A percentile compares a stretch with the other conserved stretches of the same genome.
Conservation (phyloP, 2,888 invertebrate genomes). For the Graphium colonna region DNA sequence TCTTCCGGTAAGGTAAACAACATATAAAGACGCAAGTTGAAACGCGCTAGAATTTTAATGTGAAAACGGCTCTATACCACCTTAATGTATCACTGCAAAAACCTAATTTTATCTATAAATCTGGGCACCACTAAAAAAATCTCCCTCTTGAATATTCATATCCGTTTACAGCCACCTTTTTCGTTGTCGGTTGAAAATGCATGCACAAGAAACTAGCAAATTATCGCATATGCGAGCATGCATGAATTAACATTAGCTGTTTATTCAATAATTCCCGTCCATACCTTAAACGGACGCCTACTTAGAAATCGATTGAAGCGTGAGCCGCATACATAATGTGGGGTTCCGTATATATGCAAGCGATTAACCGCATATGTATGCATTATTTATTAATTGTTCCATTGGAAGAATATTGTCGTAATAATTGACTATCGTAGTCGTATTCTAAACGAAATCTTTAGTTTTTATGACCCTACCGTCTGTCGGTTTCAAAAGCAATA, state of each 20-base stretch:
- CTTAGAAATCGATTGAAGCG: slow-evolving; percentile 33
- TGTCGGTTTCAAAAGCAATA: background rate
- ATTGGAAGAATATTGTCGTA: background rate
- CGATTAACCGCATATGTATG: background rate
- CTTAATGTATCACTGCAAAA: too few species aligned
- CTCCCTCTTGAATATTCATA: slow-evolving; percentile 12
- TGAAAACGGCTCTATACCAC: too few species aligned
- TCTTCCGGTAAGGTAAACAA: too few species aligned
- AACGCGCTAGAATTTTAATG: too few species aligned
- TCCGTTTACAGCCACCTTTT: slow-evolving; percentile 1
- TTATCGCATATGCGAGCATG: slow-evolving; percentile 42
- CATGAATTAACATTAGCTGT: slow-evolving; percentile 36
- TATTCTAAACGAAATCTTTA: background rate
- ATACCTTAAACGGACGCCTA: slow-evolving; percentile 39
- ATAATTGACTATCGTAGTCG: slow-evolving; percentile 26
- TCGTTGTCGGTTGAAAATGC: slow-evolving; percentile 28
- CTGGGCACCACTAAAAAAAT: too few species aligned
- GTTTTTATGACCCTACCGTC: too few species aligned
- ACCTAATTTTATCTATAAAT: too few species aligned
- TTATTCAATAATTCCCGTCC: slow-evolving; percentile 34
- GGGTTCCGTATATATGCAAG: slow-evolving; percentile 20
- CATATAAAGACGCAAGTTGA: too few species aligned
- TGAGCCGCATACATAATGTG: background rate
- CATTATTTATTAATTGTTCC: slow-evolving; percentile 16
- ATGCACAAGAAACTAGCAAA: slow-evolving; percentile 33